Conservation (phyloP, 2,888 invertebrate genomes). For the Hanleya hanleyi region DNA sequence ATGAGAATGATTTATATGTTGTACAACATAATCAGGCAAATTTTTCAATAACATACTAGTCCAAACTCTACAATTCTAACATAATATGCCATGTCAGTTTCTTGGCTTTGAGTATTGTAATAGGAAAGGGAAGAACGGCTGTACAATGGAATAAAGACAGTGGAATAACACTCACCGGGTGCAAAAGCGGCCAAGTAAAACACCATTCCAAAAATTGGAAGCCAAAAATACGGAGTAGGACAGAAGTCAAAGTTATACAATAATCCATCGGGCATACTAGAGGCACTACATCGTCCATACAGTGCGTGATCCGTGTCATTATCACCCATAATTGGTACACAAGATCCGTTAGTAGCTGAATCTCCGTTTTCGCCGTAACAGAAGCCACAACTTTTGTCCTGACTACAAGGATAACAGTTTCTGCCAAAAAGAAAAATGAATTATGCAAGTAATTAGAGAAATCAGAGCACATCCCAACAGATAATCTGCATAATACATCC, state of each 20-base stretch:
- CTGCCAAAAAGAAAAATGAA: background rate
- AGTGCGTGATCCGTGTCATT: background rate
- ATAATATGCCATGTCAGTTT: no score
- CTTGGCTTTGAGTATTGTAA: no score
- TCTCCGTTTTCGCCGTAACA: background rate
- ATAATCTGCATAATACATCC: no score
- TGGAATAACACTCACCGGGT: constrained; percentile 60
- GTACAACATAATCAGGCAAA: no score
- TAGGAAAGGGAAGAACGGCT: no score
- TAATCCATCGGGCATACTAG: background rate
- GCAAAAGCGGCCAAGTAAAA: constrained; percentile 74
- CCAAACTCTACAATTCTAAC: no score
- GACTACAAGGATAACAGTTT: constrained; percentile 2
- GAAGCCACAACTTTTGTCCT: background rate
- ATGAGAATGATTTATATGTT: no score
- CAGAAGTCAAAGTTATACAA: constrained; percentile 46
- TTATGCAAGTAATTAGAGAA: background rate
- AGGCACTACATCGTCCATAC: background rate
- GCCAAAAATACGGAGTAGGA: constrained; percentile 69
- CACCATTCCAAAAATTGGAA: constrained; percentile 70
- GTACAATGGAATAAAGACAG: no score
- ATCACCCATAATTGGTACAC: background rate
- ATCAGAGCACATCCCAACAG: background rate
- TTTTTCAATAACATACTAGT: no score
- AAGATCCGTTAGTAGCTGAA: background rate